These are phyloP conservation scores for Perca flavescens DNA, from an alignment of 2,113 vertebrate genomes.

Conservation along the genomic window DNA sequence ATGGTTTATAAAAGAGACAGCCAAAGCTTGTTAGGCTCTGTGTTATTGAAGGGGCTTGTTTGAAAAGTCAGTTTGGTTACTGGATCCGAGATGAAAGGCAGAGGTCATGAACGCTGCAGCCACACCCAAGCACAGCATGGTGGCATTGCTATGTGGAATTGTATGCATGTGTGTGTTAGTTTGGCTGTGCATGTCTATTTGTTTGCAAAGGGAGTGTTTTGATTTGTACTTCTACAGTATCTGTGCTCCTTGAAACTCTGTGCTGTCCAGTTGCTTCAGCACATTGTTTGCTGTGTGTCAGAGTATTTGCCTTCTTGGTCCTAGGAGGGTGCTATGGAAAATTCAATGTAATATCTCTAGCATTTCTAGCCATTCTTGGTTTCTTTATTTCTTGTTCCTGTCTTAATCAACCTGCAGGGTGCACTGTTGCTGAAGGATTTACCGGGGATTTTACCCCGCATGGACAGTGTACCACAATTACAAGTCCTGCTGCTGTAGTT, in stretches of 20 bases:
- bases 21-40: constrained; percentile 46
- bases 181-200: constrained; percentile 11
- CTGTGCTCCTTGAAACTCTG: constrained; percentile 2
- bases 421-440: constrained; percentile 75
- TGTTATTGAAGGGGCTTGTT: constrained; percentile 54
- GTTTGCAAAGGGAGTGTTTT: constrained; percentile 22
- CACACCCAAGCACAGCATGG: constrained; percentile 53
- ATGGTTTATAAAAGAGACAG: constrained; percentile 29
- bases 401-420: constrained; percentile 71
- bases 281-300: constrained; percentile 17
- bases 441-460: constrained; percentile 42
- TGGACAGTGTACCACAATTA: constrained; percentile 43
- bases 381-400: constrained; percentile 30
- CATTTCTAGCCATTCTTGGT: not conserved
- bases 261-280: not conserved
- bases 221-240: constrained; percentile 24
- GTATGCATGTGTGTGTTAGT: constrained; percentile 14
- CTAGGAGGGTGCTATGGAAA: constrained; percentile 20
- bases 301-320: constrained; percentile 38
- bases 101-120: constrained; percentile 67
- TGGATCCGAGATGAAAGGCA: constrained; percentile 72
- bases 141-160: constrained; percentile 42
- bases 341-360: constrained; percentile 9
- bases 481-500: constrained; percentile 35
- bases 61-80: constrained; percentile 64